Evolutionary conservation across 1,140 invertebrate genomes (phyloP).

Genomic region (Teleogryllus occipitalis): DNA sequence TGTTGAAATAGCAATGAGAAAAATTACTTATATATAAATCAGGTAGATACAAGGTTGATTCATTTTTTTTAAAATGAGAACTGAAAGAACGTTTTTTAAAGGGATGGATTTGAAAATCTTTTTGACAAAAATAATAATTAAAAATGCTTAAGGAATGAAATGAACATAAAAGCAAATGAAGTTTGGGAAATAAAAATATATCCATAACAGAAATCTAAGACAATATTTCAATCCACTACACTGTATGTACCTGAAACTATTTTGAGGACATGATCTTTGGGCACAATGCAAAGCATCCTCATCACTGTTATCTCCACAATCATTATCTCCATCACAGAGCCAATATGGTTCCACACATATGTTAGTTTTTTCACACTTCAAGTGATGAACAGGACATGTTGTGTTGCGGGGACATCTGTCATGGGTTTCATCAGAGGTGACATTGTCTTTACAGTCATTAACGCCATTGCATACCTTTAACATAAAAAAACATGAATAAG

Average conservation of each 20-base stretch:
- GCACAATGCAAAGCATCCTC: slow-evolving; percentile 86
- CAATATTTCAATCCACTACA: no score
- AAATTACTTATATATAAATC: no score
- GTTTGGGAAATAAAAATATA: no score
- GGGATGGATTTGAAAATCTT: no score
- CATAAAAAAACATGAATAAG: slow-evolving; percentile 19
- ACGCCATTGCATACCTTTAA: slow-evolving; percentile 79
- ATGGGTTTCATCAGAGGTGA: slow-evolving; percentile 83
- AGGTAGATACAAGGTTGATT: no score
- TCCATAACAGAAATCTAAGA: no score
- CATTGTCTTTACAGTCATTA: slow-evolving; percentile 89
- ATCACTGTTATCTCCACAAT: slow-evolving; percentile 93
- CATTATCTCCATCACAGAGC: slow-evolving; percentile 89
- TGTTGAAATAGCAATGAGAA: no score
- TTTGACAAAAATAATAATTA: no score
- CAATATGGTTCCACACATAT: slow-evolving; percentile 93
- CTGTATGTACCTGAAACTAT: slow-evolving; percentile 60
- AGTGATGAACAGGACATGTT: slow-evolving; percentile 75
- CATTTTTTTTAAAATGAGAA: no score
- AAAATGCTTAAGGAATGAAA: no score
- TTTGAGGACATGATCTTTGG: slow-evolving; percentile 78
- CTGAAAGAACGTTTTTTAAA: no score
- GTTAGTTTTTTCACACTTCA: slow-evolving; percentile 88
- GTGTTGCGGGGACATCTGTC: slow-evolving; percentile 77
- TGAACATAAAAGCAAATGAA: no score